These are phyloP conservation scores for Drosophila grimshawi DNA, from an alignment of 1,140 invertebrate genomes.

Conservation along the genomic window DNA sequence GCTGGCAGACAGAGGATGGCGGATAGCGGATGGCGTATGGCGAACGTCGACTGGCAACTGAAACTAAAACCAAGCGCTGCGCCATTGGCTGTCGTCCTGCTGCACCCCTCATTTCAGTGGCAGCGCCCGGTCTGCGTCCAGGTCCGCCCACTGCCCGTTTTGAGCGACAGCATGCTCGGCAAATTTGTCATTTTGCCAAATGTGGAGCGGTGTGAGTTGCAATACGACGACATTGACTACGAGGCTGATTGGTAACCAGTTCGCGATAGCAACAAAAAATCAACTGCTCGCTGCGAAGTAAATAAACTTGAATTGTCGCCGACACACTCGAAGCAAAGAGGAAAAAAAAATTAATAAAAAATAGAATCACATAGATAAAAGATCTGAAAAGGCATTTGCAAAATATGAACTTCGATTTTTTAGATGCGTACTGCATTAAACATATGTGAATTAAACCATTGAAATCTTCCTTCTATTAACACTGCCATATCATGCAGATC, in stretches of 20 bases:
- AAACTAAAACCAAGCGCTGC: constrained; percentile 65
- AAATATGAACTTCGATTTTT: too few species aligned
- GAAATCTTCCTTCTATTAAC: too few species aligned
- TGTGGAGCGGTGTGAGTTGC: constrained; percentile 60
- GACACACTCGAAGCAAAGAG: constrained; percentile 8
- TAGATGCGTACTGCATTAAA: constrained; percentile 30
- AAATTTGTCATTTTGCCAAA: constrained; percentile 84
- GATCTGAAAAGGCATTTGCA: too few species aligned
- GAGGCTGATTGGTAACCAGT: constrained; percentile 21
- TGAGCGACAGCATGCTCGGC: constrained; percentile 65
- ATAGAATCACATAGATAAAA: constrained; percentile 32
- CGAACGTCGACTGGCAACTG: constrained; percentile 45
- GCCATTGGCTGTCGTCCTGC: constrained; percentile 59
- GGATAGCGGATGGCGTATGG: constrained; percentile 15
- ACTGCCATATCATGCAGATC: not conserved
- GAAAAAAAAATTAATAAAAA: constrained; percentile 22
- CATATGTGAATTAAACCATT: not conserved
- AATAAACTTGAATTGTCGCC: constrained; percentile 24
- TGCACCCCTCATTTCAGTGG: not conserved
- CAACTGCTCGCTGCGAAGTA: constrained; percentile 16
- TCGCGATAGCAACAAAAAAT: constrained; percentile 30
- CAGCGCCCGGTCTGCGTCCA: not conserved
- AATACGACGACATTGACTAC: constrained; percentile 53
- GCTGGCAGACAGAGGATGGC: constrained; percentile 12
- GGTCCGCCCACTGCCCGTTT: constrained; percentile 36